phyloP scores from a whole-genome alignment of 2,113 vertebrate species.

The Melanostigma gelatinosum region DNA sequence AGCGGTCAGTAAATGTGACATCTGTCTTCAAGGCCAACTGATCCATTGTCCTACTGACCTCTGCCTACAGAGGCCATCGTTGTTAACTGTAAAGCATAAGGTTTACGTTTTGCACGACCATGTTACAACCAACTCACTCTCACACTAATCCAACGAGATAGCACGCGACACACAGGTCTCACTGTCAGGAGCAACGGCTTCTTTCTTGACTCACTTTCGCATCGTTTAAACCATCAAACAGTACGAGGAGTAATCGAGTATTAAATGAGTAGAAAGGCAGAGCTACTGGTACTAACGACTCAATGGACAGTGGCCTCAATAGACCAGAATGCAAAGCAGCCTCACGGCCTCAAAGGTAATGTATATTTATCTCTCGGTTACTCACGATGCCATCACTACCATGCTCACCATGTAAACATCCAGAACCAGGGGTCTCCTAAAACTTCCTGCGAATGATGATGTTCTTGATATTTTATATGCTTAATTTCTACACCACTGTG shows the following conservation, averaged over 20 bases:
- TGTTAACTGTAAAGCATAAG: not conserved
- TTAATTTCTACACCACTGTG: not conserved
- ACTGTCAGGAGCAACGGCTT: not conserved
- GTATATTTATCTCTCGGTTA: not conserved
- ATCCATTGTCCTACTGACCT: conserved; percentile 25
- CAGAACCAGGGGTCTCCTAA: not conserved
- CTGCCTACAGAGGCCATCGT: not conserved
- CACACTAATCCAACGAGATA: not conserved
- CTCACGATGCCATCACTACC: not conserved
- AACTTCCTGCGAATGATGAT: not conserved
- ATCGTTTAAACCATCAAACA: not conserved
- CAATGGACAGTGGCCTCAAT: not conserved
- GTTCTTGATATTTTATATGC: not conserved
- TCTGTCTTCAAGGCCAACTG: conserved; percentile 21
- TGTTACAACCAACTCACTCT: not conserved
- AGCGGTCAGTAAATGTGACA: conserved; percentile 15
- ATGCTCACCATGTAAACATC: not conserved
- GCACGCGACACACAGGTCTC: not conserved
- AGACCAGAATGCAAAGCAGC: not conserved
- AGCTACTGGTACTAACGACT: not conserved
- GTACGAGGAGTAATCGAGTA: not conserved
- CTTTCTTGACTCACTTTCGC: not conserved
- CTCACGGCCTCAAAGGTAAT: not conserved
- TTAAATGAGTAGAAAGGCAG: not conserved
- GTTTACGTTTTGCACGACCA: not conserved